These are phyloP conservation scores for Atlantisia rogersi DNA, from an alignment of 2,113 vertebrate species.

Conservation along the genomic window DNA sequence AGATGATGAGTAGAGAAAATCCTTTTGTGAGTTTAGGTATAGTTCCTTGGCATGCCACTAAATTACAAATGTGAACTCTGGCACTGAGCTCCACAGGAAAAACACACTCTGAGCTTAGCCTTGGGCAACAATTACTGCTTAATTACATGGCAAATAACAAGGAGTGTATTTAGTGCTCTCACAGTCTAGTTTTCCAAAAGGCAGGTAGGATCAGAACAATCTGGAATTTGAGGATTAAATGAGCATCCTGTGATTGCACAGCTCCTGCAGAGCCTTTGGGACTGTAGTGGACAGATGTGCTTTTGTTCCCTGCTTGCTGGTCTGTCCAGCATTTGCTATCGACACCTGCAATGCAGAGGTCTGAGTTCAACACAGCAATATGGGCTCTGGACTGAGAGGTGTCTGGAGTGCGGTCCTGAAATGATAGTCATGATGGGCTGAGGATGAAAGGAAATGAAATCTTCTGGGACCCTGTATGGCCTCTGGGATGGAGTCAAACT, in stretches of 20 bases:
- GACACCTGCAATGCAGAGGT: slow-evolving; percentile 38
- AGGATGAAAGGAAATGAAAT: neutral
- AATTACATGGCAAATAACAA: slow-evolving; percentile 62
- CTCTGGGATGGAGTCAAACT: neutral
- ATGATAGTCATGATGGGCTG: fast-evolving
- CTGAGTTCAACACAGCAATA: neutral
- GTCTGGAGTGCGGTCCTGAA: neutral
- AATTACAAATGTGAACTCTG: slow-evolving; percentile 43
- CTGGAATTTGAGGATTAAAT: neutral
- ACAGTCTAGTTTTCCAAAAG: slow-evolving; percentile 5
- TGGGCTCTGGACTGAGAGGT: fast-evolving
- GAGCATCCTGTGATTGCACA: neutral
- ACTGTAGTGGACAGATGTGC: neutral
- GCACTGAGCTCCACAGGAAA: slow-evolving; percentile 20
- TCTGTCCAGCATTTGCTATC: neutral
- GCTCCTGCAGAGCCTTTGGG: neutral
- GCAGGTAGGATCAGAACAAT: neutral
- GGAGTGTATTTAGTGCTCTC: neutral
- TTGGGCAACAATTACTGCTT: slow-evolving; percentile 47
- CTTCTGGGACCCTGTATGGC: neutral
- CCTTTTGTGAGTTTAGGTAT: slow-evolving; percentile 30
- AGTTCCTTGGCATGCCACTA: neutral
- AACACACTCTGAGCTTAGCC: slow-evolving; percentile 35
- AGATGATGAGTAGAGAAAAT: slow-evolving; percentile 52
- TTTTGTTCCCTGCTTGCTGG: neutral